Evolutionary conservation across 2,113 vertebrate genomes (phyloP), one percentile per base, ranked within the genome.

Genomic region (Pseudorhombus dupliciocellatus): DNA sequence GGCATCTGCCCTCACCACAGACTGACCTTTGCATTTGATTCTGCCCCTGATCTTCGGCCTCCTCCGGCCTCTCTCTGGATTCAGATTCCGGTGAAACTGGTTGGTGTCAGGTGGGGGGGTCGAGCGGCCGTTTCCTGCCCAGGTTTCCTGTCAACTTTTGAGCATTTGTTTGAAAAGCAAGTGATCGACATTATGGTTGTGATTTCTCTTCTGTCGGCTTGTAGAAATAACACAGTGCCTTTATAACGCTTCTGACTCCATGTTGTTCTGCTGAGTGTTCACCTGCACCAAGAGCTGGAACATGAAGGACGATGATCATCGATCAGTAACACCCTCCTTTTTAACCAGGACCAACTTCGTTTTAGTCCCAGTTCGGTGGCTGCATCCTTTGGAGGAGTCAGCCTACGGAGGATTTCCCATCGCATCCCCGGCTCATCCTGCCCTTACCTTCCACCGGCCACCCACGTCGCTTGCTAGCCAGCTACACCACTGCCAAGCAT

Each of bases 191-290:
- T 40, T 70, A 31, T 46, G 44, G 53, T 55, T 7, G 10, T 63
- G 50, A 62, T 74, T 77, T 57, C 40, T 71, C 66, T 52, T 84
- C 55, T 82, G 50, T 87, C 61, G 66, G 84, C 79, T 78, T 79
- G 75, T 88, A 85, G 74, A 82, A 84, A 83, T 64, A 85, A 87
- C 81, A 72, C 86, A 88, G 87, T 90, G 89, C 90, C 90, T 91
- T 91, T 84, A 77, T 63, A 71, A 72, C 66, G 73, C 73, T 82
- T 75, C 70, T 84, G 70, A 72, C 67, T 65, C 50, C 55, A 67
- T 60, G 66, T 78, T 6, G 20, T 65, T 56, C 58, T 24, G 46
- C 71, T 73, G 70, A 61, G 56, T 67, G 54, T 84, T 75, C 52
- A 53, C 26, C 24, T 24, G 28, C 67, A 67, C 24, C 31, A 34